These are phyloP conservation scores for Diabrotica undecimpunctata DNA, from an alignment of 1,140 invertebrate genomes.

Conservation along the genomic window DNA sequence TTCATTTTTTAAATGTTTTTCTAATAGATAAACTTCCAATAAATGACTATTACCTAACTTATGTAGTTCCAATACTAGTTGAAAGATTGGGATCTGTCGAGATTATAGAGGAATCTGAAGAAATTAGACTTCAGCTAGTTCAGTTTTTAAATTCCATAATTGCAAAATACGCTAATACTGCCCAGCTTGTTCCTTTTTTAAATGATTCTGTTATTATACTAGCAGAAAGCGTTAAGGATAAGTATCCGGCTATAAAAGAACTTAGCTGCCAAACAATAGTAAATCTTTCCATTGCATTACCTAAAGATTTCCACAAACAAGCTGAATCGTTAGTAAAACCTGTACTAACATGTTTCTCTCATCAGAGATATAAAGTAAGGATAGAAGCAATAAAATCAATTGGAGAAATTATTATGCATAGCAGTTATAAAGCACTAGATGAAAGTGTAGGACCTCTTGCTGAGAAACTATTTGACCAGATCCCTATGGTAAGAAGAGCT, in stretches of 20 bases:
- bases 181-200: conserved; percentile 61
- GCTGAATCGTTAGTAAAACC: conserved; percentile 71
- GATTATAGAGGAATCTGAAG: conserved; percentile 79
- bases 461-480: conserved; percentile 71
- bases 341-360: conserved; percentile 65
- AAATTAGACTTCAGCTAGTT: conserved; percentile 71
- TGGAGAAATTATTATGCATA: conserved; percentile 47
- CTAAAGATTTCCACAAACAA: conserved; percentile 68
- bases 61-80: conserved; percentile 71
- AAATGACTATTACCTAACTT: conserved; percentile 68
- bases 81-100: conserved; percentile 74
- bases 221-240: conserved; percentile 66
- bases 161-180: conserved; percentile 55
- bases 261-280: conserved; percentile 69
- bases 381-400: conserved; percentile 69
- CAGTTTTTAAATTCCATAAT: conserved; percentile 64
- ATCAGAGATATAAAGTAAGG: conserved; percentile 79
- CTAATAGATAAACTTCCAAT: conserved; percentile 52
- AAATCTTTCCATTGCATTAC: conserved; percentile 58
- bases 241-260: conserved; percentile 74
- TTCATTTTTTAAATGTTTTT: conserved; percentile 51
- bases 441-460: conserved; percentile 59
- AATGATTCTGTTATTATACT: conserved; percentile 74
- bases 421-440: conserved; percentile 55
- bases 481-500: conserved; percentile 62